Conservation (phyloP, 2,888 invertebrate genomes). For the Hemithea aestivaria region DNA sequence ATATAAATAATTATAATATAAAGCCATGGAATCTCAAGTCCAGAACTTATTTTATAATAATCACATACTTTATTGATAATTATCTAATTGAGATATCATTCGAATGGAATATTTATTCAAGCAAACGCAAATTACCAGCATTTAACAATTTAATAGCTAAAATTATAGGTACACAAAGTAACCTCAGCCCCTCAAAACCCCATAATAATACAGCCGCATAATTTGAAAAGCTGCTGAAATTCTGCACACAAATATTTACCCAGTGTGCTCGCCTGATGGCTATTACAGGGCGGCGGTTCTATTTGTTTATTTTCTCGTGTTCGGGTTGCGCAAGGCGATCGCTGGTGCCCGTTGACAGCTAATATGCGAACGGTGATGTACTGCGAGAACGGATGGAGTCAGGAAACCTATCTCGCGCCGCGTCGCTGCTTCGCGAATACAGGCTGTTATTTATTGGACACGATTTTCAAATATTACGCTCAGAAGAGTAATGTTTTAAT, state of each 20-base stretch:
- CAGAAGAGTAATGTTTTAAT: too few species aligned
- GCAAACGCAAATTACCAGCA: too few species aligned
- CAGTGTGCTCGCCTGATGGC: slow-evolving; percentile 41
- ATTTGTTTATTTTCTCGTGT: slow-evolving; percentile 52
- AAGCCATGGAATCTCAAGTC: too few species aligned
- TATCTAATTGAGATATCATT: too few species aligned
- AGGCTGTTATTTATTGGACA: slow-evolving; percentile 10
- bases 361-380: slow-evolving; percentile 57
- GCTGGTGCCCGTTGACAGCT: slow-evolving; percentile 55
- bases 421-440: slow-evolving; percentile 19
- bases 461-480: too few species aligned
- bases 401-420: slow-evolving; percentile 26
- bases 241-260: slow-evolving; percentile 46
- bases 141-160: too few species aligned
- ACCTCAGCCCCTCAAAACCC: slow-evolving; percentile 13
- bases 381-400: slow-evolving; percentile 35
- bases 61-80: too few species aligned
- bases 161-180: too few species aligned
- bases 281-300: slow-evolving; percentile 46
- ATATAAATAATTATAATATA: too few species aligned
- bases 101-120: too few species aligned
- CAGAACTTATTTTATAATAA: too few species aligned
- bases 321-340: slow-evolving; percentile 41
- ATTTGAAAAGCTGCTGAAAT: slow-evolving; percentile 22
- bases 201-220: slow-evolving; percentile 11